Evolutionary conservation across 1,140 invertebrate genomes (phyloP), one percentile per base, ranked within the genome.

Genomic region (Plectrocnemia conspersa): DNA sequence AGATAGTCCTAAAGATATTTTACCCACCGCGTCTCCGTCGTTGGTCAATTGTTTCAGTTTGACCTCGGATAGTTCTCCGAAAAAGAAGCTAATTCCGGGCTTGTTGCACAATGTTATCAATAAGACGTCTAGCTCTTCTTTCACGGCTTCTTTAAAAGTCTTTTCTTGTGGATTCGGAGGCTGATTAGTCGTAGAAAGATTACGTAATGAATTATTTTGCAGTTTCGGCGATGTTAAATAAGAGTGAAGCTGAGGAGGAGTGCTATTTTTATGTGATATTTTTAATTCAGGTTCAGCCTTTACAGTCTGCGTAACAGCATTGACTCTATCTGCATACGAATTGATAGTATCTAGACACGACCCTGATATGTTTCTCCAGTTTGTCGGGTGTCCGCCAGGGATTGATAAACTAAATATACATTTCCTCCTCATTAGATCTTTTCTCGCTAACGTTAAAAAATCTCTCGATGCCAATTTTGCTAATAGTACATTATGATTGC

Each of bases 351-450:
- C 65, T 2, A 85, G 62, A 64, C 79, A 80, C 59, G 77, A 78
- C 58, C 80, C 74, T 9, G 83, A 70, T 3, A 89, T 65, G 48
- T 75, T 76, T 61, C 85, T 88, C 88, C 88, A 91, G 59, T 85
- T 88, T 56, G 84, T 82, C 1, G 88, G 85, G 68, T 88, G 86
- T 41, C 84, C 83, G 19, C 86, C 84, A 40, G 87, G 87, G 64
- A 84, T 79, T 45, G 86, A 89, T 0, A 91, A 66, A 10, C 78
- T 78, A 63, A 86, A 91, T 16, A 89, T 71, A 45, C 79, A 64
- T 29, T 67, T 54, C 54, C 86, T 77, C 56, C 84, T 75, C 1
- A 40, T 1, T 36, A 66, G 63, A 38, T 82, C 79, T 48, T 76
- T 82, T 60, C 78, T 74, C 5, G 83, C 72, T 32, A 88, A 61